phyloP scores from a whole-genome alignment of 1,140 invertebrate species.

The Andricus grossulariae region DNA sequence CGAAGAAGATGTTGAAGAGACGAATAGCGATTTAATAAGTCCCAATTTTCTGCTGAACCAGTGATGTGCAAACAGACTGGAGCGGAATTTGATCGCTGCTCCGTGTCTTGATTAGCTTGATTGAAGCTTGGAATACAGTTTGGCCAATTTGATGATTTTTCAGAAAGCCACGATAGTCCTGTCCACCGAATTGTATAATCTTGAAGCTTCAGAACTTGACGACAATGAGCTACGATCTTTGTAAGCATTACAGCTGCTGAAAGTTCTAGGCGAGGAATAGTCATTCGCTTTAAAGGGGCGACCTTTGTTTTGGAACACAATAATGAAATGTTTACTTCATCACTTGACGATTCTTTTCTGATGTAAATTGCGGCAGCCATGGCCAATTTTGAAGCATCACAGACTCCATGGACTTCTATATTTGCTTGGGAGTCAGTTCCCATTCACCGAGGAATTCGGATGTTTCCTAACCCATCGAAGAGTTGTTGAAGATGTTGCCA shows the following conservation, averaged over 20 bases:
- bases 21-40: background rate
- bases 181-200: no score
- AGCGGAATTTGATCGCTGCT: background rate
- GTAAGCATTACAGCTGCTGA: slow-evolving; percentile 28
- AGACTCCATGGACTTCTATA: background rate
- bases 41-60: background rate
- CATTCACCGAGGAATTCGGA: background rate
- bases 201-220: no score
- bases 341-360: no score
- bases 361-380: no score
- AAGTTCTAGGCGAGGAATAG: no score
- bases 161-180: no score
- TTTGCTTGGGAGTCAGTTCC: background rate
- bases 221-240: slow-evolving; percentile 36
- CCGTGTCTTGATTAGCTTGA: background rate
- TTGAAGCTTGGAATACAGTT: slow-evolving; percentile 25
- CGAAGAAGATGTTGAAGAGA: background rate
- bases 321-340: slow-evolving; percentile 36
- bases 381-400: slow-evolving; percentile 40
- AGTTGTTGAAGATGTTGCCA: background rate
- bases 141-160: slow-evolving; percentile 28
- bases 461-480: background rate
- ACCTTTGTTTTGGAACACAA: background rate
- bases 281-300: no score
- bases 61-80: background rate